Conservation (phyloP, 2,888 invertebrate species). For the Laothoe populi region DNA sequence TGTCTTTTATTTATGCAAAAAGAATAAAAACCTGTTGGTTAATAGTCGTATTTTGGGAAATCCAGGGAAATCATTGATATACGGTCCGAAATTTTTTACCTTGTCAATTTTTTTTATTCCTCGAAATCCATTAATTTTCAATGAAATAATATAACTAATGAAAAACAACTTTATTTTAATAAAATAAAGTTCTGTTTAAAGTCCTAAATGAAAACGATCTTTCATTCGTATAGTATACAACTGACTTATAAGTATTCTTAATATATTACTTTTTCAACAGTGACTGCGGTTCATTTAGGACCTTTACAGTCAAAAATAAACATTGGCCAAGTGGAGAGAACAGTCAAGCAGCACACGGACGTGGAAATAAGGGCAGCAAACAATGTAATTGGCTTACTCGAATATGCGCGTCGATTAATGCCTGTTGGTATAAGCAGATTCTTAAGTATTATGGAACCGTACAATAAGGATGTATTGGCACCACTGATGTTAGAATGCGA, state of each 20-base stretch:
- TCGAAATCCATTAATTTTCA: no score
- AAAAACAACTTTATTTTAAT: no score
- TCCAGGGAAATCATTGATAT: no score
- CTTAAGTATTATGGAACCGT: neutral
- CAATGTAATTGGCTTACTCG: conserved; percentile 7
- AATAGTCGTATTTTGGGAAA: no score
- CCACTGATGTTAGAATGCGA: neutral
- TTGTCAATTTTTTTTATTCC: no score
- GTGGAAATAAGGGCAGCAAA: neutral
- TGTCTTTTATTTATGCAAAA: no score
- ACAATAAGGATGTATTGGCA: neutral
- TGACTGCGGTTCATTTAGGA: neutral
- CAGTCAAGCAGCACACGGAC: neutral
- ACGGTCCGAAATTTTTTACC: no score
- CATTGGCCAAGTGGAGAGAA: neutral
- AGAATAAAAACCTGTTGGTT: no score
- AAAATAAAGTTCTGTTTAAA: no score
- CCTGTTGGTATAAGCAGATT: neutral
- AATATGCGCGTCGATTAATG: conserved; percentile 7
- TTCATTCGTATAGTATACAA: no score
- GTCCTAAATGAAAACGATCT: no score
- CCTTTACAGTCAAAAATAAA: neutral
- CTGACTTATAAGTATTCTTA: neutral
- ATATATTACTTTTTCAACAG: neutral
- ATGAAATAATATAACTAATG: no score